Evolutionary conservation across 2,113 vertebrate species (phyloP), one percentile per base, ranked within the genome.

Genomic region (Amblyopsis rosae): DNA sequence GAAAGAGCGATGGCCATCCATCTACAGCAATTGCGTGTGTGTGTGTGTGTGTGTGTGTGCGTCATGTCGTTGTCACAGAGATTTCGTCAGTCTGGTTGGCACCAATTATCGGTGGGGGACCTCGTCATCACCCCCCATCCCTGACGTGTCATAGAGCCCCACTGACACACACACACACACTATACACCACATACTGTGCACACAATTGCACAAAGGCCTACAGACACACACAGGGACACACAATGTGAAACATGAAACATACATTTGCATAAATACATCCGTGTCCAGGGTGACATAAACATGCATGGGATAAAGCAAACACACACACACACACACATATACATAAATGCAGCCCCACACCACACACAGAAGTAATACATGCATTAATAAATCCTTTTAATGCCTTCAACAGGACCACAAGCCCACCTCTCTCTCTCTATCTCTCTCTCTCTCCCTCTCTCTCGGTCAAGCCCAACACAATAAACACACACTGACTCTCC

Each of bases 401-500:
- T 47, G 19, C 33, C 49, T 80, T 62, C 67, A 76, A 68, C 55
- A 6, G 47, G 59, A 11, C 58, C 62, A 75, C 69, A 57, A 63
- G 58, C 69, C 72, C 75, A 72, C 81, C 74, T 78, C 67, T 75
- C 74, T 71, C 67, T 86, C 76, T 35, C 35, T 35, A 3, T 35
- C 35, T 35, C 35, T 35, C 5, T 41, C 35, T 41, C 1, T 41
- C 35, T 7, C 6, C 7, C 35, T 41, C 35, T 41, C 35, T 79
- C 83, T 83, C 81, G 85, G 16, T 81, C 86, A 88, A 82, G 75
- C 80, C 77, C 85, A 85, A 76, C 12, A 55, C 82, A 86, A 87
- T 83, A 69, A 88, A 85, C 10, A 84, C 79, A 69, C 80, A 26
- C 60, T 48, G 60, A 10, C 6, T 26, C 26, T 26, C 26, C 26